phyloP scores from a whole-genome alignment of 2,797 vertebrate genomes.

The Alauda arvensis region DNA sequence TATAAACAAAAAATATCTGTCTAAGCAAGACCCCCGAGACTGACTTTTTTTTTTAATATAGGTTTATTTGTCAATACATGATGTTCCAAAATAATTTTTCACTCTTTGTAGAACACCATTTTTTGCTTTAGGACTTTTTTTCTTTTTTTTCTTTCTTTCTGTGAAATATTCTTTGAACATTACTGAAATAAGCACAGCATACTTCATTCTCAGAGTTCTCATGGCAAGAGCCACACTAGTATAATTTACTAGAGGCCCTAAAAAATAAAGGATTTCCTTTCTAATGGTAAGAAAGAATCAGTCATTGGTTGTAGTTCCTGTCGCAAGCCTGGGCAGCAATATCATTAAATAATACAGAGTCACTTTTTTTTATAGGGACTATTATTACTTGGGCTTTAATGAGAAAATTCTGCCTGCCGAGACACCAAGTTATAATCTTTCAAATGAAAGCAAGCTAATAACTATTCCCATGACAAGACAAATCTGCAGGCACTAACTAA shows the following conservation, averaged over 20 bases:
- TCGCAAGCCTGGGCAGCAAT: background rate
- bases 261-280: conserved; percentile 27
- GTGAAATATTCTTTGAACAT: background rate
- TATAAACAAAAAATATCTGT: background rate
- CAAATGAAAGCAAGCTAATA: conserved; percentile 32
- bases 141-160: background rate
- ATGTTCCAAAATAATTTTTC: background rate
- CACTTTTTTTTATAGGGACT: conserved; percentile 17
- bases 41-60: background rate
- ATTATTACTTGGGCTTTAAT: conserved; percentile 23
- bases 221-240: background rate
- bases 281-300: conserved; percentile 18
- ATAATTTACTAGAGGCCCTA: background rate
- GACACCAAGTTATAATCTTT: conserved; percentile 20
- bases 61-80: background rate
- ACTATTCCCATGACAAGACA: conserved; percentile 11
- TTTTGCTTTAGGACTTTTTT: background rate
- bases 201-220: background rate
- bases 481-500: conserved; percentile 17
- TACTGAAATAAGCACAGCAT: background rate
- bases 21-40: background rate
- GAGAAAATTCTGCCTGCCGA: conserved; percentile 23
- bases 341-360: conserved; percentile 1
- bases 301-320: conserved; percentile 8
- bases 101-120: background rate